Evolutionary conservation across 2,797 vertebrate species (phyloP).

Genomic region (Sphenodon punctatus): DNA sequence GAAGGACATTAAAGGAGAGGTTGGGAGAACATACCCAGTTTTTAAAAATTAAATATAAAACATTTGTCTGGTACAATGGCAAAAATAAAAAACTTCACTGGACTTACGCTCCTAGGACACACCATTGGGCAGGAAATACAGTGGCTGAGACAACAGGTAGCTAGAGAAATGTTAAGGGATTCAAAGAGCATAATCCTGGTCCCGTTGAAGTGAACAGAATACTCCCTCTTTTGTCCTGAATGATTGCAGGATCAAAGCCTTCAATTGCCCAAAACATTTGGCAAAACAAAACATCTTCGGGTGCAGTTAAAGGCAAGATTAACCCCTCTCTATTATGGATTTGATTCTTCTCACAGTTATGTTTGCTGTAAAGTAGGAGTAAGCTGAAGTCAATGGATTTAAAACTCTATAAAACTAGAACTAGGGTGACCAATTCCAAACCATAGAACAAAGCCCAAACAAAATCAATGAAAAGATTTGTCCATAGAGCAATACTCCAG

Average conservation of each 20-base stretch:
- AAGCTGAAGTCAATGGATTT: background rate
- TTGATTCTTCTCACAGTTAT: background rate
- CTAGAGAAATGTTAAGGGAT: too few species aligned
- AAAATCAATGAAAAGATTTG: background rate
- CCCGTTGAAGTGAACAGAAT: background rate
- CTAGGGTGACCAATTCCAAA: background rate
- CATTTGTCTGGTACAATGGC: background rate
- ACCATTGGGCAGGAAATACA: background rate
- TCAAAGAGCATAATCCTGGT: too few species aligned
- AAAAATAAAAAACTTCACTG: background rate
- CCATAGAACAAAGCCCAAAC: background rate
- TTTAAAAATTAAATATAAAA: background rate
- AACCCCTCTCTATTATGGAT: too few species aligned
- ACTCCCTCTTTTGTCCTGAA: background rate
- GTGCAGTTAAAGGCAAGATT: too few species aligned
- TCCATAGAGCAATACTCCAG: background rate
- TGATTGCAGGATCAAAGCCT: too few species aligned
- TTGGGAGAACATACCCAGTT: too few species aligned
- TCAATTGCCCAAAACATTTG: too few species aligned
- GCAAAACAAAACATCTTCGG: too few species aligned
- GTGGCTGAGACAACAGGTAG: too few species aligned
- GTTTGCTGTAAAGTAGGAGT: background rate
- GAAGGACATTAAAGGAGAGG: background rate
- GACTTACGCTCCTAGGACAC: rapidly evolving
- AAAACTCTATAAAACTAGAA: background rate